These are phyloP conservation scores for Babyrousa celebensis DNA, from an alignment of 2,797 vertebrate genomes.

Conservation along the genomic window DNA sequence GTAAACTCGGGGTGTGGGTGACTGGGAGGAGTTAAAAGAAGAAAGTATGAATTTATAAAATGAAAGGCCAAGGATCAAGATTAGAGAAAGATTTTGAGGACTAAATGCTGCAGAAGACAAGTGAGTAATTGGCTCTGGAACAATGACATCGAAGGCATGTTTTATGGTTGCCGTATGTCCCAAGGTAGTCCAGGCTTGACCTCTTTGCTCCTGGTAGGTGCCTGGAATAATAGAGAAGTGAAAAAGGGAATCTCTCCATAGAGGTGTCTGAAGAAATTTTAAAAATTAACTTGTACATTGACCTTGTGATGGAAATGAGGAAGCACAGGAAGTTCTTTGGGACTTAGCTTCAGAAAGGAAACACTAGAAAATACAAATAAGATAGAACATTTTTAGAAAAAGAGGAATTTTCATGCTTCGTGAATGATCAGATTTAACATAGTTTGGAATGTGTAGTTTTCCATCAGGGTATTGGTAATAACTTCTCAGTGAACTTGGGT, in stretches of 20 bases:
- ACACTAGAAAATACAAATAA: constrained; percentile 46
- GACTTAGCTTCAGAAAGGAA: constrained; percentile 54
- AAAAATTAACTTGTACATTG: background rate
- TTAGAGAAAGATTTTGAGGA: constrained; percentile 15
- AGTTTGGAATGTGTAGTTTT: constrained; percentile 29
- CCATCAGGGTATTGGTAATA: constrained; percentile 26
- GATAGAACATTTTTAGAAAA: constrained; percentile 27
- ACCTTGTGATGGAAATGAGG: constrained; percentile 54
- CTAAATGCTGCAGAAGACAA: background rate
- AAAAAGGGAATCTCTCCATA: constrained; percentile 59
- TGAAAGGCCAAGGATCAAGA: background rate
- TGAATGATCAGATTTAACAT: background rate
- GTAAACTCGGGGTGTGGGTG: background rate
- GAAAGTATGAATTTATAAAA: constrained; percentile 44
- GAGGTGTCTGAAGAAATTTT: constrained; percentile 49
- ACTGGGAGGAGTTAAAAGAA: constrained; percentile 40
- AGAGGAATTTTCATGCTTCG: constrained; percentile 31
- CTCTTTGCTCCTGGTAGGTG: background rate
- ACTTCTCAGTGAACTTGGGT: constrained; percentile 23
- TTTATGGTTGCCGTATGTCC: background rate
- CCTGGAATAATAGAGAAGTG: constrained; percentile 33
- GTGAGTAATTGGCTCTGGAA: constrained; percentile 4
- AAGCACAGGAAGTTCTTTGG: background rate
- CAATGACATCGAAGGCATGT: background rate
- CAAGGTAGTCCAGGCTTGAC: background rate